Conservation (phyloP, 1,140 invertebrate genomes). For the Saccostrea echinata region DNA sequence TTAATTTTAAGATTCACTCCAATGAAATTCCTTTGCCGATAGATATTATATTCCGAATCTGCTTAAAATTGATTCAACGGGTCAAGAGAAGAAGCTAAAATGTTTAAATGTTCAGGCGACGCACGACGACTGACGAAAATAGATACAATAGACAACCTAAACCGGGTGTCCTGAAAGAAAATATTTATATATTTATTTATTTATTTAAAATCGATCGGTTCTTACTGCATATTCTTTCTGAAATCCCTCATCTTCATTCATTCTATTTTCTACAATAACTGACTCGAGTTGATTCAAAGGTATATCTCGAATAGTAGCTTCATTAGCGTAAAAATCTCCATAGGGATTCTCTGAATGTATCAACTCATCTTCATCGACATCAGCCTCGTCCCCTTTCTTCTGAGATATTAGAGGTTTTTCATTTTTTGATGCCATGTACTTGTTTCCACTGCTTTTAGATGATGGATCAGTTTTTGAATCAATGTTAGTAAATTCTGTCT, state of each 20-base stretch:
- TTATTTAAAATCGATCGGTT: neutral
- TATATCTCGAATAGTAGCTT: neutral
- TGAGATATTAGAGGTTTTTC: neutral
- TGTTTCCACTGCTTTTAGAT: neutral
- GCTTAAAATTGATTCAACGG: too few species aligned
- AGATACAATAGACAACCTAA: too few species aligned
- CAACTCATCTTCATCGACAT: neutral
- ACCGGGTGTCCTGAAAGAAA: too few species aligned
- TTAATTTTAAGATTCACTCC: too few species aligned
- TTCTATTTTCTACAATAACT: neutral
- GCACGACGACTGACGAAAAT: too few species aligned
- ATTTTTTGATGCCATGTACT: neutral
- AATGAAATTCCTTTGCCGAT: too few species aligned
- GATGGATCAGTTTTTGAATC: neutral
- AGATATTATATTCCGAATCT: too few species aligned
- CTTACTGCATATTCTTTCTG: neutral
- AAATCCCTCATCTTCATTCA: neutral
- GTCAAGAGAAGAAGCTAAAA: too few species aligned
- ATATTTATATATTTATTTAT: neutral
- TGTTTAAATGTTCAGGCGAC: too few species aligned
- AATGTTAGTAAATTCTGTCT: neutral
- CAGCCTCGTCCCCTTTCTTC: neutral
- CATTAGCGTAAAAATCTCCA: neutral
- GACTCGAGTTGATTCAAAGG: neutral
- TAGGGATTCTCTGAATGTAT: neutral